A percentile compares a stretch with the other conserved stretches of the same genome.
Evolutionary conservation across 1,140 invertebrate genomes (phyloP).

Genomic region (Hylyphantes graminicola): DNA sequence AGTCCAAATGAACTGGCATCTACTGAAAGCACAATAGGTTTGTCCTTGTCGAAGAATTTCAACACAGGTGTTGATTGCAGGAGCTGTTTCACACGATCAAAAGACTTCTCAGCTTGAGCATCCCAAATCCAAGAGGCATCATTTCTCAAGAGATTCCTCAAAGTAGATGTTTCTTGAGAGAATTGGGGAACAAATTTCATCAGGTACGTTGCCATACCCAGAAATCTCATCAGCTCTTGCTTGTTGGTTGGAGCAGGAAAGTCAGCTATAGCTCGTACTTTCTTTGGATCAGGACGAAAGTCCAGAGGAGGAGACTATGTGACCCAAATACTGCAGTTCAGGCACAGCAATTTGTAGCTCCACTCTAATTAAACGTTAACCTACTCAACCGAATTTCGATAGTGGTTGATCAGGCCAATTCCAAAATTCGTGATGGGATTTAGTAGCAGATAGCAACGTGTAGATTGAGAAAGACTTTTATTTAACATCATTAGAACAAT

Average conservation of each 20-base stretch:
- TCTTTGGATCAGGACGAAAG: constrained; percentile 15
- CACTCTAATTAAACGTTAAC: no score
- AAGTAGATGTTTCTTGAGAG: constrained; percentile 24
- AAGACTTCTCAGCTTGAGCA: constrained; percentile 21
- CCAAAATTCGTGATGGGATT: no score
- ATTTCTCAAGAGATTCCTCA: constrained; percentile 15
- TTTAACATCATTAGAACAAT: no score
- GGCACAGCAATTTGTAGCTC: constrained; percentile 17
- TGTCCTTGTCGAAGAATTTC: constrained; percentile 64
- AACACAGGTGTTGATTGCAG: constrained; percentile 21
- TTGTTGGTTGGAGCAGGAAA: constrained; percentile 29
- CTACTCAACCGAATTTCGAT: no score
- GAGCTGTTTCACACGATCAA: constrained; percentile 39
- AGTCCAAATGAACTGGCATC: constrained; percentile 67
- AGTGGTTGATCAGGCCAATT: no score
- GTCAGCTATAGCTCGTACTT: constrained; percentile 38
- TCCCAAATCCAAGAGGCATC: constrained; percentile 30
- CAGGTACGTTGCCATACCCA: constrained; percentile 44
- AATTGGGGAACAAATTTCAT: constrained; percentile 36
- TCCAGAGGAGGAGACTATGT: constrained; percentile 30
- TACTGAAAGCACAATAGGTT: constrained; percentile 64
- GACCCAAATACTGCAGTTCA: constrained; percentile 42
- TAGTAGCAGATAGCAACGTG: no score
- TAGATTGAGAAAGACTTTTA: no score
- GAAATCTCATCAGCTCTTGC: constrained; percentile 39